These are phyloP conservation scores for Acanthiza pusilla DNA, from an alignment of 2,797 vertebrate genomes.

Conservation along the genomic window DNA sequence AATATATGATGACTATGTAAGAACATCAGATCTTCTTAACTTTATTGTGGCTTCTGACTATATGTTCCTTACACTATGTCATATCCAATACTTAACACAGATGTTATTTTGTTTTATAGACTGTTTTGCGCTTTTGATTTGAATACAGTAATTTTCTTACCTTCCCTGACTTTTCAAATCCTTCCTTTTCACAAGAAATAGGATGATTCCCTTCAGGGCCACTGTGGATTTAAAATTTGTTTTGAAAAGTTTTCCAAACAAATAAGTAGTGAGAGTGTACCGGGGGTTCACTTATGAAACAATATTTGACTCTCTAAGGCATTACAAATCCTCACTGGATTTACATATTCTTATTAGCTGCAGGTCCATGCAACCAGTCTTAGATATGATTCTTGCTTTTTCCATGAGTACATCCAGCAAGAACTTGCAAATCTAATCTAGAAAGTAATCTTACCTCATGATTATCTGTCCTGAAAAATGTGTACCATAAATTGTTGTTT, in stretches of 20 bases:
- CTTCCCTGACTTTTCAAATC: not conserved
- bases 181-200: not conserved
- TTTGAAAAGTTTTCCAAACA: not conserved
- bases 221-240: not conserved
- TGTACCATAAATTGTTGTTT: not conserved
- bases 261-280: not conserved
- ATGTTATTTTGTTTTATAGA: not conserved
- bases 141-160: not conserved
- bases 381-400: not conserved
- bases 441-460: not conserved
- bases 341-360: not conserved
- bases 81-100: not conserved
- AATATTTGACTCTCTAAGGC: not conserved
- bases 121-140: not conserved
- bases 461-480: not conserved
- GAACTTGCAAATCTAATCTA: not conserved
- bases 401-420: rapidly evolving
- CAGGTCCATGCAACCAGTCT: not conserved
- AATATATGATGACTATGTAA: rapidly evolving
- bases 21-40: not conserved
- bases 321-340: not conserved
- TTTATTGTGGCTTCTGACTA: not conserved
- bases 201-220: not conserved
- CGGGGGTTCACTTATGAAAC: rapidly evolving
- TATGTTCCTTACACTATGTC: not conserved